Conservation (phyloP, 2,113 vertebrate species). For the Hemicordylus capensis region DNA sequence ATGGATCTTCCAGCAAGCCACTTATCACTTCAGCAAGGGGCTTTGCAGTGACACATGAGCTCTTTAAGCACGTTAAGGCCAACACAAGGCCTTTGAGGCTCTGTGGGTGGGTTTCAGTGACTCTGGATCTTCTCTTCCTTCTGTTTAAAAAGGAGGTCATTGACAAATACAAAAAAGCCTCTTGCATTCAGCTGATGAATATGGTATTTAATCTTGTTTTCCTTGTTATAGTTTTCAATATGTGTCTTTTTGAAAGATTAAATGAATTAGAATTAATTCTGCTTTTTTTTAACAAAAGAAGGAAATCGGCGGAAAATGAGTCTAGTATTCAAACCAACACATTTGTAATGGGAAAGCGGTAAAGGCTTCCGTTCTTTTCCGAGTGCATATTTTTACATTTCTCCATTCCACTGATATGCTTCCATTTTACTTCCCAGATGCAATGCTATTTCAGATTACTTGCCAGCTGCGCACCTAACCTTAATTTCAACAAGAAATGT, state of each 20-base stretch:
- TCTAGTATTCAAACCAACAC: neutral
- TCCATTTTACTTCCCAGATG: neutral
- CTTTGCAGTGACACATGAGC: constrained; percentile 1
- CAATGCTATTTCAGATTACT: neutral
- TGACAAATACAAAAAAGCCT: neutral
- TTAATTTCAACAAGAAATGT: neutral
- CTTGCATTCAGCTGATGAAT: no score
- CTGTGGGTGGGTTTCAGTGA: neutral
- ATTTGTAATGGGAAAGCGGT: neutral
- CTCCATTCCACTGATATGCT: neutral
- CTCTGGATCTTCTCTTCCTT: neutral
- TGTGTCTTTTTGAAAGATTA: neutral
- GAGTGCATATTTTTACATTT: neutral
- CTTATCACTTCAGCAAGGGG: constrained; percentile 6
- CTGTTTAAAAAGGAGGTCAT: neutral
- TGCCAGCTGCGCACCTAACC: neutral
- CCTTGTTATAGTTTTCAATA: neutral
- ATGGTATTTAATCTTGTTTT: neutral
- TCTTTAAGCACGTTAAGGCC: constrained; percentile 3
- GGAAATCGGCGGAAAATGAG: neutral
- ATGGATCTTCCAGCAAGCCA: constrained; percentile 6
- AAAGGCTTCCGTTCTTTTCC: neutral
- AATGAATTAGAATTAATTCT: neutral
- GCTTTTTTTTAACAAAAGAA: neutral
- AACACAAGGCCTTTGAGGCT: neutral